Conservation (phyloP, 2,888 invertebrate genomes). For the Xestia rhomboidea region DNA sequence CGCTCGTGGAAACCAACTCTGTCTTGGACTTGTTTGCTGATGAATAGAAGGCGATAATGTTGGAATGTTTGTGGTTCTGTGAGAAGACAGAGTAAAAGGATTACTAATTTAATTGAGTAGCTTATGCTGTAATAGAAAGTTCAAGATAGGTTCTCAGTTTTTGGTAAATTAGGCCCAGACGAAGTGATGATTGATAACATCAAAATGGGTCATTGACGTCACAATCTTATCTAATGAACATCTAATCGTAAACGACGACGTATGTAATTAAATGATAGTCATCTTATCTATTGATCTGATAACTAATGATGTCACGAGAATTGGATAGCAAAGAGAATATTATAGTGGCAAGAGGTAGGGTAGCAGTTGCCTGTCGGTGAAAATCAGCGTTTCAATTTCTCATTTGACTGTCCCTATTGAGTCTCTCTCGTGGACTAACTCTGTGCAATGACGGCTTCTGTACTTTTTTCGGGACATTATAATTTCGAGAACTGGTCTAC, state of each 20-base stretch:
- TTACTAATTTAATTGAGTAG: neutral
- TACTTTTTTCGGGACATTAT: neutral
- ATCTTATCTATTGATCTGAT: conserved; percentile 13
- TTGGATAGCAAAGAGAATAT: neutral
- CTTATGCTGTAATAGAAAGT: neutral
- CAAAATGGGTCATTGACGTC: conserved; percentile 16
- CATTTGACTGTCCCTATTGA: neutral
- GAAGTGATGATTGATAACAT: neutral
- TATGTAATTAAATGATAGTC: conserved; percentile 17
- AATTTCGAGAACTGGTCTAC: neutral
- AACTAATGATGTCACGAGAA: neutral
- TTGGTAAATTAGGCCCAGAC: neutral
- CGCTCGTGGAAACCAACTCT: too few relatives aligned
- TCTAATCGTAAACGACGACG: conserved; percentile 7
- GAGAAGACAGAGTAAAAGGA: neutral
- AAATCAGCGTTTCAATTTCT: neutral
- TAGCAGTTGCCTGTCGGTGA: neutral
- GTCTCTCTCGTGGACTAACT: neutral
- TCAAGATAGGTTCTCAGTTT: neutral
- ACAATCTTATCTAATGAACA: neutral
- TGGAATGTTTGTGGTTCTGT: neutral
- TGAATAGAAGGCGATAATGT: too few relatives aligned
- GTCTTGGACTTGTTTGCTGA: neutral
- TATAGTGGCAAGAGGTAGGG: too few relatives aligned
- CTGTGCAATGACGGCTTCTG: neutral